Evolutionary conservation across 2,888 invertebrate species (phyloP), one percentile per base, ranked within the genome.

Genomic region (Cyclophora punctaria): DNA sequence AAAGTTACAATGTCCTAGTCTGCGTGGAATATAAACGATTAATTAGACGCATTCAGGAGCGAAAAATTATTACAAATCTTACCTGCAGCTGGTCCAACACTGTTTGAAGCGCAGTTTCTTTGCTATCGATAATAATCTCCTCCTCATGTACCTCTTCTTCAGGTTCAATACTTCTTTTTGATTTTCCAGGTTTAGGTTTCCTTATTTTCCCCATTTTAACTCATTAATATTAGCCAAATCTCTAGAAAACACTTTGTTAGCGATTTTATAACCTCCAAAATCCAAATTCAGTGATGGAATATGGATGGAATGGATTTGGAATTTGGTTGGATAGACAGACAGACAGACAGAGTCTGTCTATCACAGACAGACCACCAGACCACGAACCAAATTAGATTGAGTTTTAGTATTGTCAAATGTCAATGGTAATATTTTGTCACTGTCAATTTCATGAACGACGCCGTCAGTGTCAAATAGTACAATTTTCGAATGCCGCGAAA

Each of bases 11-110:
- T 5, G 3, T 7, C 7, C 41, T 3, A 7, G 5, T 3, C 41
- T 41, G 7, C 41, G 41, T 41, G 41, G 7, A 7, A 41, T 41
- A 41, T 20, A 3, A 7, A 41, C 7, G 5, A 41, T 3, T 41
- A 0, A 41, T 41, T 5, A 41, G 41, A 41, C 5, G 7, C 41
- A 7, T 41, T 41, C 3, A 41, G 3, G 3, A 20, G 20, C 7
- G 7, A 41, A 41, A 53, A 44, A 41, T 20, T 20, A 20, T 20
- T 20, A 20, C 47, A 42, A 37, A 45, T 44, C 56, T 73, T 68
- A 89, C 89, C 83, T 89, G 88, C 53, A 89, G 64, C 64, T 89
- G 89, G 62, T 89, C 88, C 56, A 86, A 64, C 52, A 87, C 77
- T 45, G 85, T 88, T 67, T 87, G 87, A 50, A 89, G 69, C 6